Evolutionary conservation across 2,888 invertebrate genomes (phyloP).

Genomic region (Chouioia cunea): DNA sequence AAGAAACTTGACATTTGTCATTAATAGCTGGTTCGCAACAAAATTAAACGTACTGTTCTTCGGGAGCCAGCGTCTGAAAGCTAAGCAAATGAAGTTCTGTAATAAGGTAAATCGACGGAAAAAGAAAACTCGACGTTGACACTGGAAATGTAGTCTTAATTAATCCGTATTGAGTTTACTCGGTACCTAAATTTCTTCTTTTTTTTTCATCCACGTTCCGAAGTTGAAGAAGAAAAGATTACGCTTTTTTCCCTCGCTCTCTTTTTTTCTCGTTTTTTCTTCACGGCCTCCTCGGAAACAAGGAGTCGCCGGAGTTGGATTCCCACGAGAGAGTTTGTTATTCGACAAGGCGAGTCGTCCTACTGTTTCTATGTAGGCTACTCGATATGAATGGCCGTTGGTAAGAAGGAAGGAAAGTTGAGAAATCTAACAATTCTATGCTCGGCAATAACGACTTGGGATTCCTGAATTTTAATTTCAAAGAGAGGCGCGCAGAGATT

Average conservation of each 20-base stretch:
- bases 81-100: constrained; percentile 26
- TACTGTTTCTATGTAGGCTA: background rate
- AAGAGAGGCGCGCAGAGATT: background rate
- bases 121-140: constrained; percentile 13
- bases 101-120: background rate
- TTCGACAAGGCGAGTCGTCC: constrained; percentile 17
- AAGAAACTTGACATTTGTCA: constrained; percentile 20
- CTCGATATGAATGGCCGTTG: background rate
- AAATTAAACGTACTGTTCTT: constrained; percentile 30
- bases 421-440: constrained; percentile 14
- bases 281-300: background rate
- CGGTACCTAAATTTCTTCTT: background rate
- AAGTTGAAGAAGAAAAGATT: background rate
- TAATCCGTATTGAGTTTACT: constrained; percentile 31
- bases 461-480: constrained; percentile 2
- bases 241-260: constrained; percentile 4
- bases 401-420: background rate
- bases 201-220: constrained; percentile 8
- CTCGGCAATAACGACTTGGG: background rate
- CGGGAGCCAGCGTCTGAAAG: constrained; percentile 9
- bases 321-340: constrained; percentile 24
- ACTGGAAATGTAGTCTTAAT: constrained; percentile 38
- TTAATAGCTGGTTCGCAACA: constrained; percentile 12
- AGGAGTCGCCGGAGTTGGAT: constrained; percentile 3
- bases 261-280: background rate